A percentile compares a stretch with the other conserved stretches of the same genome.
These are phyloP conservation scores for Endomychus coccineus DNA, from an alignment of 2,888 invertebrate species.

Conservation along the genomic window DNA sequence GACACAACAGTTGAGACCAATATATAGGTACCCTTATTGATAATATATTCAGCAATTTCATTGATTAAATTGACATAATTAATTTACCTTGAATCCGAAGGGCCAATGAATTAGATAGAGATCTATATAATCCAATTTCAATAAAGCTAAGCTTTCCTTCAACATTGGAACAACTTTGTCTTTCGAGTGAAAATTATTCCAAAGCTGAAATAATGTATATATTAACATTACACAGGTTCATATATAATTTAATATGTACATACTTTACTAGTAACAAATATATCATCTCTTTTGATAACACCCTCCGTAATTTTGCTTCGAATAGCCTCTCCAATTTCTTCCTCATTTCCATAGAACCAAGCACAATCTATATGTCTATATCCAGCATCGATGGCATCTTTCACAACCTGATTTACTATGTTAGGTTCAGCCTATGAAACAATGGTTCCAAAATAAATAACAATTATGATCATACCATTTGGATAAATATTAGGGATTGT, in stretches of 20 bases:
- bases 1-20: too few relatives aligned
- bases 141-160: conserved; percentile 31
- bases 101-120: conserved; percentile 41
- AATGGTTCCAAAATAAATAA: too few relatives aligned
- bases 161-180: conserved; percentile 47
- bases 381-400: conserved; percentile 54
- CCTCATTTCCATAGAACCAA: conserved; percentile 52
- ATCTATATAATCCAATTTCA: conserved; percentile 38
- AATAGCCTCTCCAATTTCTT: conserved; percentile 50
- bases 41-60: too few relatives aligned
- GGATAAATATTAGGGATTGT: too few relatives aligned
- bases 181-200: conserved; percentile 57
- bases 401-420: conserved; percentile 42
- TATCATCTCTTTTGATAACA: conserved; percentile 56
- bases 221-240: too few relatives aligned
- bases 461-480: too few relatives aligned
- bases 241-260: too few relatives aligned
- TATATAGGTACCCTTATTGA: too few relatives aligned
- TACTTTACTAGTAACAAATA: conserved; percentile 59
- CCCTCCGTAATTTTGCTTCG: conserved; percentile 55
- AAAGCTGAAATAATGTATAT: conserved; percentile 42
- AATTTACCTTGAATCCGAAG: conserved; percentile 36
- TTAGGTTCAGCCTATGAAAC: conserved; percentile 10
- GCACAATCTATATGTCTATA: conserved; percentile 62
- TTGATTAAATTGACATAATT: too few relatives aligned